Conservation (phyloP, 2,888 invertebrate species). For the Sepiola atlantica region DNA sequence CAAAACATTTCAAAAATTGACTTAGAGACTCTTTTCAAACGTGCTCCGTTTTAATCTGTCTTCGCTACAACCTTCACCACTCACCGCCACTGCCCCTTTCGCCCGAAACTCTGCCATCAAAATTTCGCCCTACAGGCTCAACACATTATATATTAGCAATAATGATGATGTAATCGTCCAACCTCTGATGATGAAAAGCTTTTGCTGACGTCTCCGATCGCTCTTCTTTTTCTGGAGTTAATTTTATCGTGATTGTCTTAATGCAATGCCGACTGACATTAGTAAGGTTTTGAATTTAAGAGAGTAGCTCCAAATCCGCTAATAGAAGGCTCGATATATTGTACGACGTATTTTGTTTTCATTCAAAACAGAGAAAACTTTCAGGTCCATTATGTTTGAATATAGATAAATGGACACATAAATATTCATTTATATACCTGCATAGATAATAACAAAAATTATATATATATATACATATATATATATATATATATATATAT, state of each 20-base stretch:
- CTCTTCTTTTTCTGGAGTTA: background rate
- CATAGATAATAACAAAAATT: background rate
- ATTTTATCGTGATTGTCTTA: constrained; percentile 32
- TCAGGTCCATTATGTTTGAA: background rate
- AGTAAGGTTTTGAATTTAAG: background rate
- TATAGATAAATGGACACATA: background rate
- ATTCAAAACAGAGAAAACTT: background rate
- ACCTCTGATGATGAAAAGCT: constrained; percentile 32
- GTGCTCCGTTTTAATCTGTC: background rate
- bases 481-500: background rate
- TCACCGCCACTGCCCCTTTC: no score
- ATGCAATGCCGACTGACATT: constrained; percentile 6
- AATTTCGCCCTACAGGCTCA: background rate
- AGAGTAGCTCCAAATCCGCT: background rate
- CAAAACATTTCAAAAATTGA: background rate
- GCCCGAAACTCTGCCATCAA: background rate
- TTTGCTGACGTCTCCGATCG: background rate
- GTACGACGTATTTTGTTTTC: background rate
- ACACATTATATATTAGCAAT: background rate
- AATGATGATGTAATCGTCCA: constrained; percentile 32
- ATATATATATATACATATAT: background rate
- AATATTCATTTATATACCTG: background rate
- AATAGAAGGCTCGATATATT: background rate
- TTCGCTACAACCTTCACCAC: background rate
- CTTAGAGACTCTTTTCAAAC: background rate